Evolutionary conservation across 2,888 invertebrate species (phyloP).

Genomic region (Scrobipalpa atriplicella): DNA sequence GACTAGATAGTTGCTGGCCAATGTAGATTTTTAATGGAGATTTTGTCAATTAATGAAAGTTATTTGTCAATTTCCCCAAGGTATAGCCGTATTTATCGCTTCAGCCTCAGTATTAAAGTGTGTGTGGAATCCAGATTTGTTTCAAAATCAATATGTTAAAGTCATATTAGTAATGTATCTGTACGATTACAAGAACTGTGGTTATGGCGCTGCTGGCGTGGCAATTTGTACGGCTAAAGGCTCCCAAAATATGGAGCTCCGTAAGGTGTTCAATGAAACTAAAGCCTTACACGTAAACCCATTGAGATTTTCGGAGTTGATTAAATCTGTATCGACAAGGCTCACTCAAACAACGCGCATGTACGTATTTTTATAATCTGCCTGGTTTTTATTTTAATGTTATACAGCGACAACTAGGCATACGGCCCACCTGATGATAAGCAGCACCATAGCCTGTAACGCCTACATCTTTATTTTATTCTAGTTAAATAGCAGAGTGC

Average conservation of each 20-base stretch:
- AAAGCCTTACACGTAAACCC: neutral
- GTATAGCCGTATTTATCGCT: constrained; percentile 49
- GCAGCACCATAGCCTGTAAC: no score
- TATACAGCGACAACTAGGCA: no score
- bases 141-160: constrained; percentile 53
- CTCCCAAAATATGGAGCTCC: constrained; percentile 38
- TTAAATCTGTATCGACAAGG: neutral
- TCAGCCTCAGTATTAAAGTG: constrained; percentile 53
- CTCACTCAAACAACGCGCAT: neutral
- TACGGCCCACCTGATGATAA: no score
- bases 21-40: no score
- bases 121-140: constrained; percentile 55
- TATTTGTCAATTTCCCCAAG: constrained; percentile 42
- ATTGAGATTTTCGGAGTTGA: neutral
- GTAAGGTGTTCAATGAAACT: neutral
- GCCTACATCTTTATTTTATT: no score
- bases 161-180: constrained; percentile 68
- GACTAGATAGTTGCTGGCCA: no score
- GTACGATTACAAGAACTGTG: constrained; percentile 61
- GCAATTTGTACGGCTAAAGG: constrained; percentile 39
- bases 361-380: neutral
- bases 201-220: constrained; percentile 42
- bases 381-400: neutral
- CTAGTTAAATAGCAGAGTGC: no score
- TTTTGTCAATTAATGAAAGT: neutral